Evolutionary conservation across 1,140 invertebrate species (phyloP), one percentile per base, ranked within the genome.

Genomic region (Brachionus sp.): DNA sequence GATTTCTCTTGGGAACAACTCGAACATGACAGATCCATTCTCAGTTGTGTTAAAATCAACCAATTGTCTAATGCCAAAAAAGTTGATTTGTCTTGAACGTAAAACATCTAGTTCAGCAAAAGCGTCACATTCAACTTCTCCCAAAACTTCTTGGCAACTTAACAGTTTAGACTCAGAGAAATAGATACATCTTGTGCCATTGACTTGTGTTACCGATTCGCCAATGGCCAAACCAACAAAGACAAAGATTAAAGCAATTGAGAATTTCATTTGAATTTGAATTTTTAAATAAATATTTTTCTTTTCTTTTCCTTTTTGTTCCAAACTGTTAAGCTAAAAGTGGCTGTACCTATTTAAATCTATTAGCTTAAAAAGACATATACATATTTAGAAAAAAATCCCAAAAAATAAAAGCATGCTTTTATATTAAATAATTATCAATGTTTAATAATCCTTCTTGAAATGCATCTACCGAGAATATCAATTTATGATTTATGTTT

Each of bases 51-150:
- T 23, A n/a, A 39, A 23, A 37, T 62, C 35, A 62, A 19, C 50
- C 62, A 80, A 37, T 42, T 62, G 46, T 16, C 50, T 42, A n/a
- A 80, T 57, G 16, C 77, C 77, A 23, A 64, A 62, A 57, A 80
- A 37, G 50, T 62, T 80, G 50, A 80, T 29, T 33, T 19, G 3
- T 23, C 33, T 39, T 23, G 50, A 57, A 5, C 25, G 2, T 1
- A 62, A 25, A 25, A 10, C 50, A 12, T 13, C 6, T 9, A 80
- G 37, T 25, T 80, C 50, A 16, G 6, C 12, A 19, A 80, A 57
- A 80, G 50, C 77, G 19, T 80, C 50, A n/a, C 77, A 80, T 57
- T 80, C 77, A 44, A 80, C 77, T 50, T 75, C 66, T 37, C 75
- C 75, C 1, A 12, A 19, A n/a, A 37, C 13, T 5, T 42, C 44